phyloP scores from a whole-genome alignment of 2,888 invertebrate species.

The Lithodes maja region DNA sequence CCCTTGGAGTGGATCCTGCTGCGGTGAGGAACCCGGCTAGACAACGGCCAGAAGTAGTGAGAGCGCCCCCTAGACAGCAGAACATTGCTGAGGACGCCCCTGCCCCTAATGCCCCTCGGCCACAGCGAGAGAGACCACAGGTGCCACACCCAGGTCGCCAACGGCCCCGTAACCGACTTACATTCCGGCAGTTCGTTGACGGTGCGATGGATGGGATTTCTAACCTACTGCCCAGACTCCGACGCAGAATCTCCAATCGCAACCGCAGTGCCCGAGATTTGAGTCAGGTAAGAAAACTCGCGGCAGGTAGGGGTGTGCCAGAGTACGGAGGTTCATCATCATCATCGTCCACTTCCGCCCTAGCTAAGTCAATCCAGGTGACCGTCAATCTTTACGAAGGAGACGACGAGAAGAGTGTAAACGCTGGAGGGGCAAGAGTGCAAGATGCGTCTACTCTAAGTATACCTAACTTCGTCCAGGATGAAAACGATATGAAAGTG shows the following conservation, averaged over 20 bases:
- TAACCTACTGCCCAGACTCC: conserved; percentile 41
- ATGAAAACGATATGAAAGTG: background rate
- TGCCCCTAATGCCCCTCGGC: conserved; percentile 19
- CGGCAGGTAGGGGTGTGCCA: background rate
- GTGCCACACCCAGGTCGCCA: background rate
- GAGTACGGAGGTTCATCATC: background rate
- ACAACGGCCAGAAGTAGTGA: background rate
- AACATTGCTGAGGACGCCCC: background rate
- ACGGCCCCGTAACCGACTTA: conserved; percentile 32
- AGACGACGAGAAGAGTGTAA: background rate
- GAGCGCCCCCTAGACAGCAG: background rate
- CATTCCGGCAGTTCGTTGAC: conserved; percentile 54
- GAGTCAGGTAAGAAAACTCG: conserved; percentile 32
- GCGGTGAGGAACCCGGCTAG: background rate
- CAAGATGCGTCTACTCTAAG: background rate
- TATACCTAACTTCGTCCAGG: background rate
- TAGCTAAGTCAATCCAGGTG: conserved; percentile 28
- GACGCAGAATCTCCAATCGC: conserved; percentile 30
- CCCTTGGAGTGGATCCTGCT: background rate
- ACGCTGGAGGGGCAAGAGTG: background rate
- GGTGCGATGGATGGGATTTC: conserved; percentile 32
- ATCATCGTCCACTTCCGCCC: background rate
- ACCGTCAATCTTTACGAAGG: conserved; percentile 38
- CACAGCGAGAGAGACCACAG: background rate
- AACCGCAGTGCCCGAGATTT: conserved; percentile 19